phyloP scores from a whole-genome alignment of 2,797 vertebrate genomes.

The Acipenser ruthenus region DNA sequence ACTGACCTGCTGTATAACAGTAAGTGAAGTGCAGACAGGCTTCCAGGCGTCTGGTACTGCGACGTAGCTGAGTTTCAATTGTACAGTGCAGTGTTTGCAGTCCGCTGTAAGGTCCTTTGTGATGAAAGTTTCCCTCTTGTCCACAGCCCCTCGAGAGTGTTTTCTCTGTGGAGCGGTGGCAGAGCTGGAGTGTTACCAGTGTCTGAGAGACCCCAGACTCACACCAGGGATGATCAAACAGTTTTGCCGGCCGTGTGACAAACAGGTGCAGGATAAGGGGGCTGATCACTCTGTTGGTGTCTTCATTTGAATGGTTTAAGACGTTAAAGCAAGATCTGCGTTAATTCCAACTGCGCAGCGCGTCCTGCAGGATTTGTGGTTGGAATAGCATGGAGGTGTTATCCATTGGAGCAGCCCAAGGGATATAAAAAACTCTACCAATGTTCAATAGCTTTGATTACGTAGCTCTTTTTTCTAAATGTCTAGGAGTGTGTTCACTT shows the following conservation, averaged over 20 bases:
- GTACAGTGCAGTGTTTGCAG: background rate
- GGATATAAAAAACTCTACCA: no score
- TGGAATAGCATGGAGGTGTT: no score
- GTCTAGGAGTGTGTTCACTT: no score
- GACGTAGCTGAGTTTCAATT: background rate
- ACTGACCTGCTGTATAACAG: conserved; percentile 63
- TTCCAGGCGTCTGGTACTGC: background rate
- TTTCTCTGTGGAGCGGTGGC: conserved; percentile 58
- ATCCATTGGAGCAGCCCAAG: no score
- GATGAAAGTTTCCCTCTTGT: background rate
- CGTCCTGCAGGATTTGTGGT: no score
- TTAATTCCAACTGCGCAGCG: no score
- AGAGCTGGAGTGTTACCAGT: conserved; percentile 56
- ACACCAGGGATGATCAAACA: conserved; percentile 63
- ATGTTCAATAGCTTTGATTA: no score
- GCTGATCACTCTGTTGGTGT: no score
- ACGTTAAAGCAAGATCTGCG: no score
- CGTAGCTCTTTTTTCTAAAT: no score
- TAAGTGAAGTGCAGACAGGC: conserved; percentile 31
- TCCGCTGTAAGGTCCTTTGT: background rate
- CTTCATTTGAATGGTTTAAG: no score
- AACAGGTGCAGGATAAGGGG: conserved; percentile 41
- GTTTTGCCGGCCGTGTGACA: conserved; percentile 57
- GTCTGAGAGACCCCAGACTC: conserved; percentile 57
- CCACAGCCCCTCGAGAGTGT: conserved; percentile 56